These are phyloP conservation scores for Caenorhabditis imperialis DNA, from an alignment of 2,888 invertebrate genomes.

Conservation along the genomic window DNA sequence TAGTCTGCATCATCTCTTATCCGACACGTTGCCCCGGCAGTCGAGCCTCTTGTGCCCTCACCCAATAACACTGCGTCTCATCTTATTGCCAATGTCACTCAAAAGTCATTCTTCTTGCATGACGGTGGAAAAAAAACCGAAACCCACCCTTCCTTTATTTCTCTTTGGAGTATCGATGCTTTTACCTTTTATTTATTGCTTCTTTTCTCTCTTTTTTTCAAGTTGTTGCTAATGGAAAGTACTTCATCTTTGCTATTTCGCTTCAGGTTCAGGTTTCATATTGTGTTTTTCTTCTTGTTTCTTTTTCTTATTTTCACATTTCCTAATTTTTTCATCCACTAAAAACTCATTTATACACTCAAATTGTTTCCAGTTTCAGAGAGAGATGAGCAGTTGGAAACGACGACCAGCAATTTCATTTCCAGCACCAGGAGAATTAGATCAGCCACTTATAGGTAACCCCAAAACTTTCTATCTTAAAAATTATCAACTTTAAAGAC, in stretches of 20 bases:
- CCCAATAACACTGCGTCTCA: slow-evolving; percentile 52
- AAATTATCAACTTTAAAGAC: slow-evolving; percentile 23
- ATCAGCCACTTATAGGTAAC: slow-evolving; percentile 58
- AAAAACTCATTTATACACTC: too few species aligned
- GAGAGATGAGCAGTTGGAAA: slow-evolving; percentile 61
- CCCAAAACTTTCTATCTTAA: neutral
- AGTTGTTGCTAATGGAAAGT: neutral
- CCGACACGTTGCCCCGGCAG: slow-evolving; percentile 13
- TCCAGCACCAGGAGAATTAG: slow-evolving; percentile 51
- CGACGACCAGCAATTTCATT: slow-evolving; percentile 62
- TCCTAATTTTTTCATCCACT: neutral
- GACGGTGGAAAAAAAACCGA: slow-evolving; percentile 35
- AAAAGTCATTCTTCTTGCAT: slow-evolving; percentile 51
- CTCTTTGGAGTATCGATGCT: slow-evolving; percentile 13
- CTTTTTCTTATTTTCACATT: neutral
- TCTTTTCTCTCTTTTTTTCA: neutral
- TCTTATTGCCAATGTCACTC: slow-evolving; percentile 38
- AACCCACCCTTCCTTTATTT: slow-evolving; percentile 26
- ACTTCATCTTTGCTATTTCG: too few species aligned
- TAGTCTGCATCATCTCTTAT: slow-evolving; percentile 46
- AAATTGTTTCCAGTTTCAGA: neutral
- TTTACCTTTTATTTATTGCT: slow-evolving; percentile 4
- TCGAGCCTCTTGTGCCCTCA: slow-evolving; percentile 16
- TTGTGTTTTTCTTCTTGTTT: too few species aligned
- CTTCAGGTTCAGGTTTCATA: too few species aligned